These are phyloP conservation scores for Chaetops frenatus DNA, from an alignment of 2,113 vertebrate genomes.

Conservation along the genomic window DNA sequence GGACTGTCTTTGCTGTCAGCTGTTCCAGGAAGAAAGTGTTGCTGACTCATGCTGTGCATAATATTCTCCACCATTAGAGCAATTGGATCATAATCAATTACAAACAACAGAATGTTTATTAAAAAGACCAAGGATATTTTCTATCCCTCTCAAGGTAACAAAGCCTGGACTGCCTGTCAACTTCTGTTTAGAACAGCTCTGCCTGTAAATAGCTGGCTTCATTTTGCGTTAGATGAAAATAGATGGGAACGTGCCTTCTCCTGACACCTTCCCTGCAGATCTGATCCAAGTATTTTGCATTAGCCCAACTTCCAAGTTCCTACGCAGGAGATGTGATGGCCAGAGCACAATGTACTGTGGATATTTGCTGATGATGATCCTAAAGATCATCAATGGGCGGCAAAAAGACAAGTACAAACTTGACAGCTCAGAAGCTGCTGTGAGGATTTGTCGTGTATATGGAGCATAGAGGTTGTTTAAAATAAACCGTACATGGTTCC, in stretches of 20 bases:
- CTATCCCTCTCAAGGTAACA: constrained; percentile 28
- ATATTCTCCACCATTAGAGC: constrained; percentile 46
- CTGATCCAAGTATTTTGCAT: background rate
- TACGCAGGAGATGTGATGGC: background rate
- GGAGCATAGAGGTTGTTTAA: background rate
- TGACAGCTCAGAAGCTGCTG: background rate
- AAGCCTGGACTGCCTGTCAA: background rate
- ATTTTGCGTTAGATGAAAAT: background rate
- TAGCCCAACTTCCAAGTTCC: background rate
- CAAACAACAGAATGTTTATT: constrained; percentile 38
- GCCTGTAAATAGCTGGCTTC: constrained; percentile 7
- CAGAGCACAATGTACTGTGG: background rate
- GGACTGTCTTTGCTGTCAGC: constrained; percentile 40
- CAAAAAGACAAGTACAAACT: background rate
- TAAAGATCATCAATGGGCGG: background rate
- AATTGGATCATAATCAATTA: constrained; percentile 55
- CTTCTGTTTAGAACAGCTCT: background rate
- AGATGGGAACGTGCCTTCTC: background rate
- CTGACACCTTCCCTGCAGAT: constrained; percentile 5
- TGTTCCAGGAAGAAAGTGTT: constrained; percentile 44
- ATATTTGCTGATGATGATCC: background rate
- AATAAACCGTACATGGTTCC: background rate
- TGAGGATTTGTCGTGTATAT: background rate
- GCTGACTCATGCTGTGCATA: constrained; percentile 58
- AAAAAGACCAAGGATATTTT: constrained; percentile 39